phyloP scores from a whole-genome alignment of 2,888 invertebrate genomes.

The Entomobrya proxima region DNA sequence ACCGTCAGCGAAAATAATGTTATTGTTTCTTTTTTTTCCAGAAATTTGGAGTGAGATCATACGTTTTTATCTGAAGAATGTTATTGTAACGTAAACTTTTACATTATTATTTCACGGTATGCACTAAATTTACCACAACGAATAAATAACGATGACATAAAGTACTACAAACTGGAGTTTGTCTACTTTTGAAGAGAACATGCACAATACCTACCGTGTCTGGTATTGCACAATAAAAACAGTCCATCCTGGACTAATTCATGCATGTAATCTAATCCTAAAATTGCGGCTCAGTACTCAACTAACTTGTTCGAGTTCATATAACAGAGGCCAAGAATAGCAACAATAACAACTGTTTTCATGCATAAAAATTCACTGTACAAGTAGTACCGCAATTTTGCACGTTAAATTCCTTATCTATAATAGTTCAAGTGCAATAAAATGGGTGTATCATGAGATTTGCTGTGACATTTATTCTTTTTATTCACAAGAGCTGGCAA shows the following conservation, averaged over 20 bases:
- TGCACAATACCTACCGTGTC: too few species aligned
- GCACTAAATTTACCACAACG: conserved; percentile 25
- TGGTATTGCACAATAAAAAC: neutral
- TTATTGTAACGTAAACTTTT: neutral
- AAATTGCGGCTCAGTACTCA: neutral
- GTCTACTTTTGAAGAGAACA: conserved; percentile 15
- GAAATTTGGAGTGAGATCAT: neutral
- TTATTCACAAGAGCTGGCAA: conserved; percentile 29
- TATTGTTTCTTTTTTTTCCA: neutral
- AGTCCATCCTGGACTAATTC: neutral
- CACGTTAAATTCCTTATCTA: conserved; percentile 2
- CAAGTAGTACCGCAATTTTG: neutral
- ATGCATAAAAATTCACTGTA: neutral
- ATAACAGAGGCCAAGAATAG: neutral
- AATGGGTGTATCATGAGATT: conserved; percentile 35
- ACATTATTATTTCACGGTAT: neutral
- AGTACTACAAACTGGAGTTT: neutral
- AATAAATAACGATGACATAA: conserved; percentile 22
- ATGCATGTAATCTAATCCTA: conserved; percentile 21
- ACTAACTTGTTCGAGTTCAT: too few species aligned
- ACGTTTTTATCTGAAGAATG: neutral
- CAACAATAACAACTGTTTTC: neutral
- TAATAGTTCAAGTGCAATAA: conserved; percentile 12
- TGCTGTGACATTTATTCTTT: conserved; percentile 45
- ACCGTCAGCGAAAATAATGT: neutral